Evolutionary conservation across 2,888 invertebrate genomes (phyloP), one percentile per base, ranked within the genome.

Genomic region (Diloba caeruleocephala): DNA sequence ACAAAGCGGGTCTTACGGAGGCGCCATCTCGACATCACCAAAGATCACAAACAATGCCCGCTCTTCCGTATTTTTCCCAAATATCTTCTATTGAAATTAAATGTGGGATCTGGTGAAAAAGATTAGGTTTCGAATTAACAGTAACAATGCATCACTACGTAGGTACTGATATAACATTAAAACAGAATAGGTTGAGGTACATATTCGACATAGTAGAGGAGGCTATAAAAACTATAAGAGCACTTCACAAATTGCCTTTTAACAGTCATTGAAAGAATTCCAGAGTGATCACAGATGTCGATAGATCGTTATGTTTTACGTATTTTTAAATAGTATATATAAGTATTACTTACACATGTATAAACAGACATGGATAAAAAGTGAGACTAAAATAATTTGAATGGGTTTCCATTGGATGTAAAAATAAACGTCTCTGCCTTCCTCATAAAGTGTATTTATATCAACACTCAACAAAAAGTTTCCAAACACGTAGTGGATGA

Each of bases 1-100:
- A 90, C 88, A 89, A 85, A 84, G 82, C 62, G 67, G 57, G 52
- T 48, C 62, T 58, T 54, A 56, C 21, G 48, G 50, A 65, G 56
- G 52, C 63, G 57, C 57, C 64, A 41, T 38, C 62, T 50, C 63
- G 50, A 41, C 58, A 62, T 54, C 58, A 49, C 50, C 59, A 55
- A 71, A 59, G 45, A 56, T 68, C 69, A 63, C 43, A 51, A n/a
- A 66, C 60, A 71, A 59, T 57, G 50, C 62, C 56, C 28, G 26
- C 37, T 46, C 46, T 60, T 63, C 56, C 51, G 31, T 56, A 43
- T 57, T 69, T 66, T 73, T 50, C 37, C 13, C 34, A 33, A 54
- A 60, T 42, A 52, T 38, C 31, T 51, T 51, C 10, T 46, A 53
- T 53, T 64, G 28, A 48, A 64, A 56, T 34, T 31, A 29, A 45